phyloP scores from a whole-genome alignment of 2,797 vertebrate species.

The Capromys pilorides region DNA sequence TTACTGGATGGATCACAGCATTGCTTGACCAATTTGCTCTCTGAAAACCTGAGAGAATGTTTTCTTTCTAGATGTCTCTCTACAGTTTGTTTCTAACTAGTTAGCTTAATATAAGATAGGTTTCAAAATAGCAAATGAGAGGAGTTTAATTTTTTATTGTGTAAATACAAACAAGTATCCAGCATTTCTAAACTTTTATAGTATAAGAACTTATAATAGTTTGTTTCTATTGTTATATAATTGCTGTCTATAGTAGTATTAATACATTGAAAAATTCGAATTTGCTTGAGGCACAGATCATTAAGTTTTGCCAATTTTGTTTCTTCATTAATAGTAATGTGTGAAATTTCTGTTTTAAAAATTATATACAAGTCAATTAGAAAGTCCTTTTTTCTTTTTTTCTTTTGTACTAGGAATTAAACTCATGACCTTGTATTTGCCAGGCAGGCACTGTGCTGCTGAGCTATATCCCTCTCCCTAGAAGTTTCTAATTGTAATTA shows the following conservation, averaged over 20 bases:
- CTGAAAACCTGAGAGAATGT: too few relatives aligned
- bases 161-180: slow-evolving; percentile 25
- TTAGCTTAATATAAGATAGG: slow-evolving; percentile 26
- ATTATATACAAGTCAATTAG: background rate
- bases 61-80: too few relatives aligned
- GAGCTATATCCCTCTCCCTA: background rate
- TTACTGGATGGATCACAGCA: too few relatives aligned
- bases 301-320: slow-evolving; percentile 33
- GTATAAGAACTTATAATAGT: background rate
- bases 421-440: background rate
- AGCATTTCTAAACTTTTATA: slow-evolving; percentile 18
- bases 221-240: slow-evolving; percentile 21
- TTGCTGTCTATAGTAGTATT: background rate
- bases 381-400: background rate
- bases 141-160: slow-evolving; percentile 10
- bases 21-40: too few relatives aligned
- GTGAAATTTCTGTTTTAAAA: slow-evolving; percentile 58
- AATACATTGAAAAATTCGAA: slow-evolving; percentile 1
- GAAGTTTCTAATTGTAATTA: slow-evolving; percentile 28
- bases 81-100: slow-evolving; percentile 26
- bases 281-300: background rate
- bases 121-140: slow-evolving; percentile 7
- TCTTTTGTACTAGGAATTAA: background rate
- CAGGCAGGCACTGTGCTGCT: background rate
- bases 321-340: slow-evolving; percentile 48